Evolutionary conservation across 1,140 invertebrate genomes (phyloP).

Genomic region (Cepaea nemoralis): DNA sequence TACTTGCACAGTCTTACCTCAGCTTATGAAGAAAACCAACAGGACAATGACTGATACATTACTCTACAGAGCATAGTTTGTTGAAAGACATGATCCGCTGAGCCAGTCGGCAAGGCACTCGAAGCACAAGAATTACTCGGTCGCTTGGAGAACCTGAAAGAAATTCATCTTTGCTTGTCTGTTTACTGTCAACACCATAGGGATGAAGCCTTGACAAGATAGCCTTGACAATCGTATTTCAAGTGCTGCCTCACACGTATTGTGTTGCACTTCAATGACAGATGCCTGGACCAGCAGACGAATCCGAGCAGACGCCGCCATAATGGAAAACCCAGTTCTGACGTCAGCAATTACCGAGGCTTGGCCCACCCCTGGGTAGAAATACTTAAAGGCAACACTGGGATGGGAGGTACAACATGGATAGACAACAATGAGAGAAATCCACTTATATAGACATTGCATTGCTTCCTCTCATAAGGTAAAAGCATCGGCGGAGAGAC

Average conservation of each 20-base stretch:
- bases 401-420: not conserved
- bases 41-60: too few species aligned
- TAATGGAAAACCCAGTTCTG: not conserved
- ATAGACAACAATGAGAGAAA: not conserved
- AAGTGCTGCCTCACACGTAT: not conserved
- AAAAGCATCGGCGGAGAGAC: not conserved
- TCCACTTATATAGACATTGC: not conserved
- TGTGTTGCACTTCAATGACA: not conserved
- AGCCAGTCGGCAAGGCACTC: too few species aligned
- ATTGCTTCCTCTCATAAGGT: not conserved
- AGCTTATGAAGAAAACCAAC: too few species aligned
- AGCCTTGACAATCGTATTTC: too few species aligned
- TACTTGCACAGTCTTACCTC: too few species aligned
- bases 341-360: not conserved
- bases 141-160: too few species aligned
- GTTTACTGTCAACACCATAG: too few species aligned
- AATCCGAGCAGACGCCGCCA: not conserved
- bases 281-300: not conserved
- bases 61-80: too few species aligned
- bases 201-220: too few species aligned
- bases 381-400: not conserved
- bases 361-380: not conserved
- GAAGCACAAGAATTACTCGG: too few species aligned
- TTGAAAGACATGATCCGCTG: too few species aligned
- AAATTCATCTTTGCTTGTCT: too few species aligned